phyloP scores from a whole-genome alignment of 2,797 vertebrate genomes.

The Sternarchorhynchus goeldii region DNA sequence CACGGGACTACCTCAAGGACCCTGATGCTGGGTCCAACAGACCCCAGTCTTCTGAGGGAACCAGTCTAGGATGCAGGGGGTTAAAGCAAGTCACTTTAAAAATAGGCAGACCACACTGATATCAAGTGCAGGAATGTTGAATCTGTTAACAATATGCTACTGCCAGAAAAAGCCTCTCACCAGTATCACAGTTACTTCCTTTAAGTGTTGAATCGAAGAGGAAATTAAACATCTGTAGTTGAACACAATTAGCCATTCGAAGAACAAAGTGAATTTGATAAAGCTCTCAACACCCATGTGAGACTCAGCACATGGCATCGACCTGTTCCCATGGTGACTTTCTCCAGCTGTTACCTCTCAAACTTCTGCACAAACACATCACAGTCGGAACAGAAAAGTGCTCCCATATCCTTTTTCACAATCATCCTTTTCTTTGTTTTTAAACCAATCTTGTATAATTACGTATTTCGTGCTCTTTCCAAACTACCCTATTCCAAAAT shows the following conservation, averaged over 20 bases:
- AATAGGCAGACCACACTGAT: no score
- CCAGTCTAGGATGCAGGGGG: neutral
- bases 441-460: neutral
- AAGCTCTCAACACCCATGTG: neutral
- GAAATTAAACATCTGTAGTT: constrained; percentile 19
- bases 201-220: no score
- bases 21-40: constrained; percentile 30
- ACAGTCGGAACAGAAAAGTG: neutral
- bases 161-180: no score
- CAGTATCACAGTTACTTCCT: no score
- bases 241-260: constrained; percentile 11
- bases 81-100: neutral
- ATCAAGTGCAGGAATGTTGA: no score
- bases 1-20: constrained; percentile 20
- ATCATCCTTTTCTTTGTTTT: constrained; percentile 1
- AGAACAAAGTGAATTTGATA: constrained; percentile 28
- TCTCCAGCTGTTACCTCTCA: constrained; percentile 11
- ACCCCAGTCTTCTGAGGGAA: constrained; percentile 16
- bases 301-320: constrained; percentile 13
- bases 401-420: neutral
- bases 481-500: neutral
- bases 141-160: no score
- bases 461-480: neutral
- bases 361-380: neutral
- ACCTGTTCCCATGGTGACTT: constrained; percentile 3